phyloP scores from a whole-genome alignment of 2,888 invertebrate species.

The Meiosimyza platycephala region DNA sequence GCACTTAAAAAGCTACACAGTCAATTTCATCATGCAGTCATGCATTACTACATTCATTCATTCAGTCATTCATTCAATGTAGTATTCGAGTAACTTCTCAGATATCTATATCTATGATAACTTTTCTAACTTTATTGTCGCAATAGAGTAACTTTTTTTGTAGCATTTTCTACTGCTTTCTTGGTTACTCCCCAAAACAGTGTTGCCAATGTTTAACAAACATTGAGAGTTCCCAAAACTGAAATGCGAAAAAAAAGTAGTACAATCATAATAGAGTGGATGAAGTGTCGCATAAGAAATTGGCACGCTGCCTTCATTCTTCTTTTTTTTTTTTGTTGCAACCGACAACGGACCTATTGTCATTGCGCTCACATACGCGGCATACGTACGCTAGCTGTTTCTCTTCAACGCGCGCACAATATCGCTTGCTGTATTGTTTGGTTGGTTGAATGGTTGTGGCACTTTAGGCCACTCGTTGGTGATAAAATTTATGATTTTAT shows the following conservation, averaged over 20 bases:
- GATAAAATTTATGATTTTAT: constrained; percentile 28
- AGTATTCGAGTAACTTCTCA: constrained; percentile 6
- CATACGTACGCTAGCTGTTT: background rate
- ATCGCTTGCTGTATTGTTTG: background rate
- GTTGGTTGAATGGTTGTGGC: too few species aligned
- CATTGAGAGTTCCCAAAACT: background rate
- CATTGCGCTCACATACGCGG: too few species aligned
- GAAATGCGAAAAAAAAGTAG: background rate
- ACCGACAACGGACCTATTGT: too few species aligned
- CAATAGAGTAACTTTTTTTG: background rate
- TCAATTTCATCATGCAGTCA: too few species aligned
- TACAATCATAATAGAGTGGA: constrained; percentile 14
- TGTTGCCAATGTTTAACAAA: constrained; percentile 5
- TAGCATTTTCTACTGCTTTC: background rate
- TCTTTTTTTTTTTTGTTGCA: too few species aligned
- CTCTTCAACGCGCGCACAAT: background rate
- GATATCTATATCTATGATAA: constrained; percentile 18
- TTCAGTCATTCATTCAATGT: too few species aligned
- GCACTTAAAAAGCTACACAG: too few species aligned
- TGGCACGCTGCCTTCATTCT: constrained; percentile 1
- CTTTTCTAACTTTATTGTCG: constrained; percentile 19
- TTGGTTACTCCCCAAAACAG: background rate
- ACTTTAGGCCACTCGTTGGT: constrained; percentile 8
- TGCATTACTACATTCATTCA: too few species aligned
- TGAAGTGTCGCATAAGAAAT: constrained; percentile 15